phyloP scores from a whole-genome alignment of 2,113 vertebrate species.

The Oncorhynchus gorbuscha region DNA sequence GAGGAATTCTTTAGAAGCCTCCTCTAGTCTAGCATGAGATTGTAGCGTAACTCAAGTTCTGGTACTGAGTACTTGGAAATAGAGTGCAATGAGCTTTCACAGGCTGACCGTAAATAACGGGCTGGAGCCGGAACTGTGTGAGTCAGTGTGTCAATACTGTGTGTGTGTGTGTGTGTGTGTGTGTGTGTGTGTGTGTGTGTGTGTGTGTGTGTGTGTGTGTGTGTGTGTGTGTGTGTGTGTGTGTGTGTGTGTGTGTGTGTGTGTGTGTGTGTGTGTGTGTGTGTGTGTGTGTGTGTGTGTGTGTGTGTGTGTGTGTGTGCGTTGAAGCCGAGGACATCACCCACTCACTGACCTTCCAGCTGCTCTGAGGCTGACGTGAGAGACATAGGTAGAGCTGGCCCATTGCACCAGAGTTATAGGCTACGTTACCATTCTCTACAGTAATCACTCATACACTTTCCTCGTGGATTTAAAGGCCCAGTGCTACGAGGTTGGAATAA shows the following conservation, averaged over 20 bases:
- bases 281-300: background rate
- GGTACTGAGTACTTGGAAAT: too few relatives aligned
- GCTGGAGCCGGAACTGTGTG: background rate
- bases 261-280: background rate
- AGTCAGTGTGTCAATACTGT: background rate
- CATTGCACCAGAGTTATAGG: too few relatives aligned
- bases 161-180: background rate
- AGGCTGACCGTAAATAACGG: background rate
- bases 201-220: background rate
- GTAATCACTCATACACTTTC: too few relatives aligned
- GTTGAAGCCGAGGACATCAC: too few relatives aligned
- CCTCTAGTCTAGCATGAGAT: background rate
- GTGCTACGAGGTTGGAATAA: too few relatives aligned
- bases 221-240: background rate
- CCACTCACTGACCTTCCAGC: too few relatives aligned
- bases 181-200: too few relatives aligned
- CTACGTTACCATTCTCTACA: too few relatives aligned
- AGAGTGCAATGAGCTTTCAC: background rate
- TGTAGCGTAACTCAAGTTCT: too few relatives aligned
- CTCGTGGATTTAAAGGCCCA: too few relatives aligned
- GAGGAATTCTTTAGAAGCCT: background rate
- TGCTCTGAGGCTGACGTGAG: too few relatives aligned
- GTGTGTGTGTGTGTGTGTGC: background rate
- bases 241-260: background rate
- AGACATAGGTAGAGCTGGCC: too few relatives aligned